Evolutionary conservation across 1,140 invertebrate species (phyloP), one percentile per base, ranked within the genome.

Genomic region (Drosophila pseudoobscura): DNA sequence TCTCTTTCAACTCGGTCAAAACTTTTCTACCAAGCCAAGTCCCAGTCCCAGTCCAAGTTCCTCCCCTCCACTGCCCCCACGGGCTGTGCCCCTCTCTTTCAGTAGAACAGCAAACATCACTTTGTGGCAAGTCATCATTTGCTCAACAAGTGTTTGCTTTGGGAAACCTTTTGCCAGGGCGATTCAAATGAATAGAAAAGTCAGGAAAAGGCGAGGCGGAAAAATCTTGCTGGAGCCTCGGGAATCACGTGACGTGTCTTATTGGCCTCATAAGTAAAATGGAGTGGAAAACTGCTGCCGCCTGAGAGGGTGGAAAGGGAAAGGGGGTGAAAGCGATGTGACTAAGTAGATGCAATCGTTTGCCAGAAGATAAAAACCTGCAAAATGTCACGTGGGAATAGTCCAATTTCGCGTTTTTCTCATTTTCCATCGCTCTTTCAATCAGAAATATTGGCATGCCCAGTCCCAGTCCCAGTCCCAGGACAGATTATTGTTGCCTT

Each of bases 91-190:
- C 8, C 46, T 31, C 8, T 2, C 2, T 8, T 44, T 51, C 39
- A 83, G 79, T 69, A 53, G 75, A 56, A 84, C 55, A 57, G 75
- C 83, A 87, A 88, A 87, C 78, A 87, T 70, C 75, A 88, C 82
- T 87, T 87, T 87, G 82, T 82, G 80, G 75, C 80, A 75, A 39
- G 80, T 60, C 80, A 75, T 84, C 80, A 84, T 83, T 83, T 84
- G 83, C 78, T 87, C 82, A 87, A 87, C 82, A 87, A 87, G 82
- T 87, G 83, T 87, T 87, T 87, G 82, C 78, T 72, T 73, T 73
- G 74, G 55, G 47, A 58, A 83, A 83, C 78, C 73, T 85, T 87
- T 87, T 83, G 78, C 59, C 47, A 39, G 15, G 57, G 63, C 65
- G 57, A 75, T 69, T 70, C 39, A 60, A 54, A 52, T 56, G 62